Conservation (phyloP, 2,113 vertebrate genomes). For the Ptilorrhoa leucosticta region DNA sequence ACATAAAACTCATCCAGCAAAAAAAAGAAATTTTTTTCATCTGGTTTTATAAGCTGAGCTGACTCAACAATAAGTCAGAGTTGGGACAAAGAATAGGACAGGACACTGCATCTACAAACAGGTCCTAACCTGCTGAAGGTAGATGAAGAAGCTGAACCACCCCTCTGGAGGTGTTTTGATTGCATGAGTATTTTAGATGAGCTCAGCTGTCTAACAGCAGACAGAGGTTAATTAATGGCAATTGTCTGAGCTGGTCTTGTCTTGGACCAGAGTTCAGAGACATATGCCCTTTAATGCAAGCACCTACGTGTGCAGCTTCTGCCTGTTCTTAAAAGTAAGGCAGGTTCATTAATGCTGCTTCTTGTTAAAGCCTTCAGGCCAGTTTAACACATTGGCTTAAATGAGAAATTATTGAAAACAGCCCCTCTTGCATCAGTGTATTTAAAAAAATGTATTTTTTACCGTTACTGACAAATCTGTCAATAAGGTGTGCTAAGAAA, state of each 20-base stretch:
- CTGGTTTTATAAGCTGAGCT: neutral
- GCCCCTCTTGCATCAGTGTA: neutral
- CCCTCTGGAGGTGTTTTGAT: neutral
- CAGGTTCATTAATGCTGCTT: neutral
- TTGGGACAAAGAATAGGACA: neutral
- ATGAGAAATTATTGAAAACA: neutral
- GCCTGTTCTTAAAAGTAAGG: neutral
- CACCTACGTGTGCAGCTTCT: neutral
- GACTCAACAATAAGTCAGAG: neutral
- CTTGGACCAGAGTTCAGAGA: neutral
- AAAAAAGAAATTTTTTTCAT: neutral
- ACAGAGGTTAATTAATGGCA: neutral
- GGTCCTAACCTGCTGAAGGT: neutral
- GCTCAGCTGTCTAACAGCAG: conserved; percentile 8
- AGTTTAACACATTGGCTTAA: neutral
- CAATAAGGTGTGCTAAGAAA: neutral
- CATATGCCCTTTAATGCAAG: neutral
- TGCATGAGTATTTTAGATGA: neutral
- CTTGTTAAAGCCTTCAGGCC: neutral
- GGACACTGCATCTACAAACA: neutral
- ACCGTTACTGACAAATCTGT: neutral
- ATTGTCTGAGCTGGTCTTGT: neutral
- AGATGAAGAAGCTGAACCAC: neutral
- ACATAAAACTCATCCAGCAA: neutral
- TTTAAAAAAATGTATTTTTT: neutral